Conservation (phyloP, 2,888 invertebrate genomes). For the Cerceris rybyensis region DNA sequence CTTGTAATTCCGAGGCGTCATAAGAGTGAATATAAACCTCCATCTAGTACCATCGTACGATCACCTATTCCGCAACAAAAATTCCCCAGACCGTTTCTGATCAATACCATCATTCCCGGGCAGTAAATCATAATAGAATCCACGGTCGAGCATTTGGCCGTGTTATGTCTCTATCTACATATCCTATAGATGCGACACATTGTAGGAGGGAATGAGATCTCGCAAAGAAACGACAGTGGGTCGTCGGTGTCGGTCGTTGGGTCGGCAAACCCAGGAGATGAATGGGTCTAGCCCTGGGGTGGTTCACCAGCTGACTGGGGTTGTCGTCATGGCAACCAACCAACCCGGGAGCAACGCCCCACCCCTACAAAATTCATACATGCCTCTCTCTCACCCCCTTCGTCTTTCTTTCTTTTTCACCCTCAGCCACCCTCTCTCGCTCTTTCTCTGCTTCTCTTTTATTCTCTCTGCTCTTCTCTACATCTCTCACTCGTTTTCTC, state of each 20-base stretch:
- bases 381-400: constrained; percentile 19
- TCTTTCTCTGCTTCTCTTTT: constrained; percentile 33
- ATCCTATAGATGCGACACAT: constrained; percentile 9
- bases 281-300: constrained; percentile 75
- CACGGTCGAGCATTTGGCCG: constrained; percentile 26
- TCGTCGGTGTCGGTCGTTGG: constrained; percentile 69
- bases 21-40: no score
- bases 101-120: not conserved
- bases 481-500: no score
- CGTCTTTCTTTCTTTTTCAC: constrained; percentile 3
- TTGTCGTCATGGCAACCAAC: constrained; percentile 78
- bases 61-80: no score
- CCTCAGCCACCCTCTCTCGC: constrained; percentile 2
- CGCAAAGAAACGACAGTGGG: constrained; percentile 58
- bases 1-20: no score
- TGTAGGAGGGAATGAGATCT: constrained; percentile 22
- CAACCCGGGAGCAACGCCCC: constrained; percentile 78
- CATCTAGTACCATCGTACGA: no score
- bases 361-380: constrained; percentile 73
- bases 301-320: constrained; percentile 79
- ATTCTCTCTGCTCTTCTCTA: no score
- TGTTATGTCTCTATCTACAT: constrained; percentile 13
- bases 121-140: constrained; percentile 20
- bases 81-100: not conserved
- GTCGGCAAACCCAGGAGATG: constrained; percentile 70